These are phyloP conservation scores for Deilephila porcellus DNA, from an alignment of 2,888 invertebrate genomes.

Conservation along the genomic window DNA sequence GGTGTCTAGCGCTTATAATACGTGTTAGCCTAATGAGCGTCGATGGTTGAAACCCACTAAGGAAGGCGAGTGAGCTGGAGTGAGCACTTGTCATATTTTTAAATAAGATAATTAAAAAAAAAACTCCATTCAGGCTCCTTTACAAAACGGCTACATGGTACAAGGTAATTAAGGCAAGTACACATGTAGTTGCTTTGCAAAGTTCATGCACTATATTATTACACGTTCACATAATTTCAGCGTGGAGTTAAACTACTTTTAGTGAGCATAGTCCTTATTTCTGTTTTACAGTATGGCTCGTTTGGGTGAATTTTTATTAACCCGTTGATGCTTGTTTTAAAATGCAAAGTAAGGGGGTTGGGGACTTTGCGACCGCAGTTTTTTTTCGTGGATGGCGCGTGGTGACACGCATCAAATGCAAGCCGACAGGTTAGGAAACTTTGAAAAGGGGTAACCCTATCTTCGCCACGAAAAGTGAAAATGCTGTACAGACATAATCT, in stretches of 20 bases:
- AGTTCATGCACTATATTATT: background rate
- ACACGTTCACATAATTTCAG: background rate
- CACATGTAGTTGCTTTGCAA: background rate
- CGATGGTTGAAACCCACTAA: background rate
- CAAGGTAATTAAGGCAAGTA: background rate
- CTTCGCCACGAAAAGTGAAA: background rate
- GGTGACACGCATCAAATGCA: slow-evolving; percentile 6
- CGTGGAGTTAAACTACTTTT: background rate
- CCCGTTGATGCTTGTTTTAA: background rate
- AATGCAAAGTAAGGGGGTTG: background rate
- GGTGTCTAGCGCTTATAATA: slow-evolving; percentile 1
- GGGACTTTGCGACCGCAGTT: background rate
- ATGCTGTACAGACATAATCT: background rate
- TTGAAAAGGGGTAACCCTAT: background rate
- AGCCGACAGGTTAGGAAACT: background rate
- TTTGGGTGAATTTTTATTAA: background rate
- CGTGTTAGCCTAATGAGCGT: background rate
- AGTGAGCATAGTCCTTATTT: background rate
- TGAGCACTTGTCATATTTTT: slow-evolving; percentile 6
- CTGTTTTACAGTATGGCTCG: no score
- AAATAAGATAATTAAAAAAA: background rate
- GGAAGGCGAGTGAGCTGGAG: background rate
- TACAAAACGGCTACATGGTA: background rate
- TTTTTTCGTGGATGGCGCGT: background rate
- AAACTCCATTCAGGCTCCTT: background rate